Evolutionary conservation across 2,888 invertebrate species (phyloP).

Genomic region (Melanostoma scalare): DNA sequence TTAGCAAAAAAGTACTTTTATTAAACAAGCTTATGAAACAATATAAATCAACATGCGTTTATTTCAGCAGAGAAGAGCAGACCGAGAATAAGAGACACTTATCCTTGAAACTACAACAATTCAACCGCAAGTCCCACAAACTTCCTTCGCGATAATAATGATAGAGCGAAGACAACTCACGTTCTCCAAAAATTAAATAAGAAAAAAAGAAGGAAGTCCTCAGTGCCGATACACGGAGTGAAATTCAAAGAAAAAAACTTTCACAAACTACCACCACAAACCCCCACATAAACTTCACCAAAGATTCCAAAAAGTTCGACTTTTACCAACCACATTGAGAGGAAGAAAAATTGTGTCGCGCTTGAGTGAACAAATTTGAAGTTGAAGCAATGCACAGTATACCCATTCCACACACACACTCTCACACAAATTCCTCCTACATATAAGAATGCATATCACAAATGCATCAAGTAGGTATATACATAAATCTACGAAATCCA

Average conservation of each 20-base stretch:
- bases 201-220: background rate
- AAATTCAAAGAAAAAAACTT: conserved; percentile 42
- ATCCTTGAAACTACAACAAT: too few relatives aligned
- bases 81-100: too few relatives aligned
- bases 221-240: conserved; percentile 57
- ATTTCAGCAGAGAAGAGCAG: too few relatives aligned
- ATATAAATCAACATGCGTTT: too few relatives aligned
- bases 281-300: background rate
- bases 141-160: too few relatives aligned
- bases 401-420: conserved; percentile 8
- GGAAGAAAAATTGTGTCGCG: conserved; percentile 59
- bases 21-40: too few relatives aligned
- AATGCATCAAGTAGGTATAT: conserved; percentile 19
- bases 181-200: too few relatives aligned
- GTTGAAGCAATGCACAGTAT: conserved; percentile 60
- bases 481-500: conserved; percentile 46
- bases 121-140: too few relatives aligned
- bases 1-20: too few relatives aligned
- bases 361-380: conserved; percentile 67
- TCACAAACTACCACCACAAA: background rate
- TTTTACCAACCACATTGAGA: conserved; percentile 14
- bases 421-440: too few relatives aligned
- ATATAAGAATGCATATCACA: background rate
- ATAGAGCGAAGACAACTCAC: too few relatives aligned
- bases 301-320: background rate